Evolutionary conservation across 2,888 invertebrate genomes (phyloP), one percentile per base, ranked within the genome.

Genomic region (Conus canariensis): DNA sequence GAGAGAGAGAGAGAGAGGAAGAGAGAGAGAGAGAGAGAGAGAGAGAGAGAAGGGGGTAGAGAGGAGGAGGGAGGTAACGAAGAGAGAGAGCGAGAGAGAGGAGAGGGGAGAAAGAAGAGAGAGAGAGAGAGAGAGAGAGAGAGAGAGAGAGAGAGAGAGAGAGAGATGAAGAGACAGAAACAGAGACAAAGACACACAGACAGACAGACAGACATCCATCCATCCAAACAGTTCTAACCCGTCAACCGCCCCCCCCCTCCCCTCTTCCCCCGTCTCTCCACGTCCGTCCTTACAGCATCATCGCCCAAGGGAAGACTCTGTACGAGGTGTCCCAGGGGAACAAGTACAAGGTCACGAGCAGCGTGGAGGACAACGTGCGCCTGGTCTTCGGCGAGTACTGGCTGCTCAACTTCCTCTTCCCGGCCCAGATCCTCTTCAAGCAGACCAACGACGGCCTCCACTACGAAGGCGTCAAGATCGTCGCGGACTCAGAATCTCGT

Each of bases 301-400:
- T 92, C 19, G 88, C 91, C 6, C 87, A 90, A 74, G 94, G 94
- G 3, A 91, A 93, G 87, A 94, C 94, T 7, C 90, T 93, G 82
- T 92, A 93, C 85, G 94, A 94, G 89, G 86, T 93, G 0, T 90
- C 92, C 12, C 94, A 93, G 90, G 90, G 92, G 59, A 92, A 92
- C 14, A 85, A 85, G 16, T 90, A 94, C n/a, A 91, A 90, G 88
- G 92, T 91, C 70, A 92, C 91, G 22, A 92, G 91, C 60, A 91
- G 90, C 14, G 22, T 92, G 22, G 91, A 90, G 56, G 90, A 92
- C 83, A 94, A 94, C 88, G 82, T 94, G n/a, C 91, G 91, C 74
- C 93, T 93, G 14, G 94, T 94, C 22, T 94, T 94, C 87, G 94
- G 94, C 6, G 93, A 94, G 86, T 94, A 93, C 89, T 94, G 94